Base-by-base conservation (phyloP, 2,888 invertebrate species). In the Microctonus aethiopoides region DNA sequence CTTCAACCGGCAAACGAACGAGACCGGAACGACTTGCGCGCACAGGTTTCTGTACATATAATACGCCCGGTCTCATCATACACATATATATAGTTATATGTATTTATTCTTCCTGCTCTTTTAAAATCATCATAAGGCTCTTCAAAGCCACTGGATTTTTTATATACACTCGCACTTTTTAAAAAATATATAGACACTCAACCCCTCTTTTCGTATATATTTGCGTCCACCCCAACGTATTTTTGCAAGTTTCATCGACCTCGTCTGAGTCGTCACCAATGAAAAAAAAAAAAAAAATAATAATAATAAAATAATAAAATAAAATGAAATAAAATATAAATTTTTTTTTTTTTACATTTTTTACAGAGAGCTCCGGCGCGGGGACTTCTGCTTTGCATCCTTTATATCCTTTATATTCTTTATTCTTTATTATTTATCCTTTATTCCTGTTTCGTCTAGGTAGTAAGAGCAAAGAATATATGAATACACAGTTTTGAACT, bases 391-490 rank as follows among this genome's bases (percentile, higher is more conserved):
- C 75, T 77, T 76, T 72, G 77, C 76, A 76, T 79, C 76, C 76
- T 77, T 79, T 80, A 79, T 76, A 77, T 78, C 73, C 79, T 75
- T 79, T 78, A 80, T 78, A 80, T 81, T 75, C 81, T 75, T 80
- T 75, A 78, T 79, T 72, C 80, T 77, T 80, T 75, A 78, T 81
- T 75, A 82, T 78, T 78, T 79, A 79, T 80, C 75, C 79, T 79
- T 78, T 77, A 79, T 77, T 76, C 77, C 72, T 75, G 72, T 74
- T 61, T 63, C 11, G 76, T 75, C 75, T 77, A 74, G 74, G 72
- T 62, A 71, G 74, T 68, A 67, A 62, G 59, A 39, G 72, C 75
- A 71, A 70, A 76, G 78, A 80, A 84, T 83, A 82, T 80, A 72
- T 70, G 41, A 83, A 59, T 65, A 67, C 70, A 62, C 65, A 67